Evolutionary conservation across 30 jellyfish, hydroid and myxozoan genomes (phyloP).

Genomic region (Aurelia coerulea): DNA sequence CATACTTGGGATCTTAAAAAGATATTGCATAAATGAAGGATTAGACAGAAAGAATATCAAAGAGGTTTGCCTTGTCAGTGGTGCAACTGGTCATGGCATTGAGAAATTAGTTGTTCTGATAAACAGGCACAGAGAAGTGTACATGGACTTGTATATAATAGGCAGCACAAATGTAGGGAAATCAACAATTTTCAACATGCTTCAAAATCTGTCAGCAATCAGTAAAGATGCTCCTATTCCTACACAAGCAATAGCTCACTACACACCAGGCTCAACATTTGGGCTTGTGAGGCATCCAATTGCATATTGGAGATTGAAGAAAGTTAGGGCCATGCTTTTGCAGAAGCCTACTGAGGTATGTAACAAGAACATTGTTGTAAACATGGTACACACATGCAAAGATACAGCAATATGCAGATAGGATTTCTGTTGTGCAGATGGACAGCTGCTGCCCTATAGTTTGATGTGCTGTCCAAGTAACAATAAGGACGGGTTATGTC

Average conservation of each 20-base stretch:
- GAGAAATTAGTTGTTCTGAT: constrained; percentile 63
- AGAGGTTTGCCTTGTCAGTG: constrained; percentile 91
- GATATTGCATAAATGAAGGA: constrained; percentile 56
- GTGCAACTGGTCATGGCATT: constrained; percentile 84
- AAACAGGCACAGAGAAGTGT: constrained; percentile 74
- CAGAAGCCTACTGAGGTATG: constrained; percentile 52
- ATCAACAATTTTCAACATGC: constrained; percentile 77
- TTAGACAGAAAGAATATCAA: constrained; percentile 47
- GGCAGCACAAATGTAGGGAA: constrained; percentile 92
- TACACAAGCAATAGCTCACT: constrained; percentile 84
- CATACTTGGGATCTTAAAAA: constrained; percentile 41
- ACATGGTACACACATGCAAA: no score
- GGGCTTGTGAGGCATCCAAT: constrained; percentile 79
- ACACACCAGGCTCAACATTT: constrained; percentile 76
- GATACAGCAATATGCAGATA: no score
- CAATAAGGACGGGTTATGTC: no score
- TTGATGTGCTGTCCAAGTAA: no score
- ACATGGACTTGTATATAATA: constrained; percentile 79
- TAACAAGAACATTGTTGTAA: no score
- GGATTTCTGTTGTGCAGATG: no score
- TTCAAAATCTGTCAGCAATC: constrained; percentile 68
- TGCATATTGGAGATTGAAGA: constrained; percentile 70
- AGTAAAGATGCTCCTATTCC: constrained; percentile 75
- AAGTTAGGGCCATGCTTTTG: constrained; percentile 55
- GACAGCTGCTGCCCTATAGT: no score